Conservation (phyloP, 2,888 invertebrate genomes). For the Cactoblastis cactorum region DNA sequence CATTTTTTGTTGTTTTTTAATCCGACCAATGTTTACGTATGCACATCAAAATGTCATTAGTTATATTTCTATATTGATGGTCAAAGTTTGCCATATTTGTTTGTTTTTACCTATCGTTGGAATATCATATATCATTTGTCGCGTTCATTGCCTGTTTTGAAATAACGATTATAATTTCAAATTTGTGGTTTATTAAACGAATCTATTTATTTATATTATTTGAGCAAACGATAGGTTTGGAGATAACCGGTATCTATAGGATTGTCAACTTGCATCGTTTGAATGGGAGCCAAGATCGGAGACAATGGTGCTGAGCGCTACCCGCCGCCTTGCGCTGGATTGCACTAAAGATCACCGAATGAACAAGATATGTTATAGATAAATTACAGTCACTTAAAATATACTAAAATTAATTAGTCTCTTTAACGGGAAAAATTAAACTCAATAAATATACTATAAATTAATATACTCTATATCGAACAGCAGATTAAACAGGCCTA, state of each 20-base stretch:
- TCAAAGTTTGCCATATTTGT: background rate
- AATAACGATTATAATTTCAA: too few species aligned
- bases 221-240: background rate
- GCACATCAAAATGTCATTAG: constrained; percentile 16
- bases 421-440: too few species aligned
- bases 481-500: too few species aligned
- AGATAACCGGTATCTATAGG: constrained; percentile 6
- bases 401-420: too few species aligned
- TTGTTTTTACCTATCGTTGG: background rate
- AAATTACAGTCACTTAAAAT: too few species aligned
- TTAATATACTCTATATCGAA: too few species aligned
- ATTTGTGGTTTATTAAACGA: background rate
- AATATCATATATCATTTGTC: background rate
- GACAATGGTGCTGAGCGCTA: constrained; percentile 27
- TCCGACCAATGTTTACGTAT: constrained; percentile 17
- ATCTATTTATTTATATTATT: background rate
- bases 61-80: constrained; percentile 2
- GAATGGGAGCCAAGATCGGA: constrained; percentile 12
- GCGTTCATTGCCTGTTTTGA: background rate
- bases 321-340: constrained; percentile 24
- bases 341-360: background rate
- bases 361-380: background rate
- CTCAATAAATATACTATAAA: too few species aligned
- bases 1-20: constrained; percentile 9
- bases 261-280: constrained; percentile 9